Conservation (phyloP, 2,113 vertebrate genomes). For the Polypterus senegalus region DNA sequence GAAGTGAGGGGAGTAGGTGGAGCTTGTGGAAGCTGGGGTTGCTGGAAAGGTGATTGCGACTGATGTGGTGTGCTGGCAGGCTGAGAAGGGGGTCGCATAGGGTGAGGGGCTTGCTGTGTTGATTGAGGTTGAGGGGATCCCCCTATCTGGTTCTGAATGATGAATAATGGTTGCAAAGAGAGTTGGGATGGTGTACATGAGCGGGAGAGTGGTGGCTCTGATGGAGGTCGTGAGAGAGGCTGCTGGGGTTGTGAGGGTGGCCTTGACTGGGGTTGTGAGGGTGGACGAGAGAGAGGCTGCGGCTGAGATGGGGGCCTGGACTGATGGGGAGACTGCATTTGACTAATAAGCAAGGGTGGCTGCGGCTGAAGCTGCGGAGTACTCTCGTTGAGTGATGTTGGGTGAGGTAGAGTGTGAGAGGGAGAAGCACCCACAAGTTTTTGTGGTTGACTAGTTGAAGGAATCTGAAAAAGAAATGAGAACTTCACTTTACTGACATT, state of each 20-base stretch:
- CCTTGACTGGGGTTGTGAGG: constrained; percentile 31
- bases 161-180: constrained; percentile 54
- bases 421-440: constrained; percentile 60
- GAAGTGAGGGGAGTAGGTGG: constrained; percentile 30
- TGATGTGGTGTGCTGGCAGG: constrained; percentile 37
- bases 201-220: constrained; percentile 42
- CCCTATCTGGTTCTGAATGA: constrained; percentile 65
- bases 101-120: too few species aligned
- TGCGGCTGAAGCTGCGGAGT: constrained; percentile 57
- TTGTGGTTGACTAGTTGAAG: constrained; percentile 57
- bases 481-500: too few species aligned
- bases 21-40: constrained; percentile 41
- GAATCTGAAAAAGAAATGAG: constrained; percentile 45
- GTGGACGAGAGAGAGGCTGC: constrained; percentile 48
- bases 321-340: constrained; percentile 59
- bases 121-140: constrained; percentile 37
- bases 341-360: constrained; percentile 61
- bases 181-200: constrained; percentile 59
- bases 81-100: constrained; percentile 28
- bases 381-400: constrained; percentile 40
- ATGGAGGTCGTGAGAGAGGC: constrained; percentile 40
- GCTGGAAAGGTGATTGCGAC: constrained; percentile 19
- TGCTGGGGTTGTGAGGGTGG: constrained; percentile 37
- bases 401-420: constrained; percentile 33
- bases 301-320: constrained; percentile 63